Evolutionary conservation across 2,888 invertebrate species (phyloP), one percentile per base, ranked within the genome.

Genomic region (Drosophila phalerata): DNA sequence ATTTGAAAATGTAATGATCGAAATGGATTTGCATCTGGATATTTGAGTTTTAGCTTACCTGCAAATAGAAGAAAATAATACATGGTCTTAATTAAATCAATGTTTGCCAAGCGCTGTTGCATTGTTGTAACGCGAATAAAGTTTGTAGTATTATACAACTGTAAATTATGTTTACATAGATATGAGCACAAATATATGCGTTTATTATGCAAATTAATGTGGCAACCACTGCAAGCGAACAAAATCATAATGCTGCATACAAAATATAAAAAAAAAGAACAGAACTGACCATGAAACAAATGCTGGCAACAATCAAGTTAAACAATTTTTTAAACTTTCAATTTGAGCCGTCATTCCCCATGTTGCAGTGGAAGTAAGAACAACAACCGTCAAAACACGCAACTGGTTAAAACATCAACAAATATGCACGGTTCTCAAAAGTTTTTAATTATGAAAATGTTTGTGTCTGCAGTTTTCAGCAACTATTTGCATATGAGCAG

Each of bases 201-300:
- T 52, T 60, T 58, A 57, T 72, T 78, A 85, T 85, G 85, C 69
- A 80, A 80, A 85, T 76, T 51, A 45, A 56, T 69, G 67, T 67
- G 63, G 70, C 75, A 82, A 65, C 45, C 34, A 49, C 45, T 43
- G 42, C 57, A 57, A 43, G n/a, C 45, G 47, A 40, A 48, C 47
- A 61, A 37, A 40, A 48, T 48, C 32, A 43, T 30, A 51, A 19
- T 52, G 56, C 32, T 56, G 17, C 48, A 57, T 28, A 22, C 19
- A 42, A 45, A 43, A 45, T 51, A 60, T 51, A 56, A 45, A 43
- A 13, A 10, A 53, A 43, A 58, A 56, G 55, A 56, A 48, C 40
- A 34, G 9, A 53, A 43, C 55, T 84, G 84, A 61, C 84, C 84
- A 84, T 85, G 84, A 84, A 85, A 79, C 81, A 67, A 75, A 62